Conservation (phyloP, 2,797 vertebrate genomes). For the Falco biarmicus region DNA sequence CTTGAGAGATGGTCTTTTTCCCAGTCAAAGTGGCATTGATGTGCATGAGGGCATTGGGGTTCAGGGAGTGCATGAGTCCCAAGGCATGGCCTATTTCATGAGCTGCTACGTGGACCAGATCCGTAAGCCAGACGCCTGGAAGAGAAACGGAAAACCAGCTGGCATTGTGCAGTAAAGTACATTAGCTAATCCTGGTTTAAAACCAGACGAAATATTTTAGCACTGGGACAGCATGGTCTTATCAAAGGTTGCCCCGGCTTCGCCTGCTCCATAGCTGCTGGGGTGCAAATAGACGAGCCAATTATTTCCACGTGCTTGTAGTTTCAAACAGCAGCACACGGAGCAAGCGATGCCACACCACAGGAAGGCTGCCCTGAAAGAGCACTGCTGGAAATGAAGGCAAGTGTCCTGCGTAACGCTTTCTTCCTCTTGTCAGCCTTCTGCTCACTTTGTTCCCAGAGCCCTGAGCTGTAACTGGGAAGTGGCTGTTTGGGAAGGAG, state of each 20-base stretch:
- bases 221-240: fast-evolving
- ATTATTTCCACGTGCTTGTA: background rate
- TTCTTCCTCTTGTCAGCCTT: background rate
- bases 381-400: fast-evolving
- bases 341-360: background rate
- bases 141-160: background rate
- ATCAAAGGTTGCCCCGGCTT: background rate
- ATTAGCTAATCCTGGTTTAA: background rate
- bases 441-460: background rate
- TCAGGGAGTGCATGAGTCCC: conserved; percentile 96
- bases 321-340: background rate
- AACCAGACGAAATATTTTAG: background rate
- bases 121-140: conserved; percentile 96
- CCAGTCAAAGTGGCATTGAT: conserved; percentile 94
- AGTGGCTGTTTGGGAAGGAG: background rate
- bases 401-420: background rate
- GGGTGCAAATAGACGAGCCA: background rate
- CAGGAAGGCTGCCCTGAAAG: background rate
- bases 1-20: conserved; percentile 91
- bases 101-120: conserved; percentile 94
- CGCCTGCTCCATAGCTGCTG: background rate
- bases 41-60: conserved; percentile 93
- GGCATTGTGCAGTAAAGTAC: fast-evolving
- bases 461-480: background rate
- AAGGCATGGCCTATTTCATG: conserved; percentile 96